A percentile compares a stretch with the other conserved stretches of the same genome.
Conservation (phyloP, 2,797 vertebrate species). For the Amphiprion clarkii region DNA sequence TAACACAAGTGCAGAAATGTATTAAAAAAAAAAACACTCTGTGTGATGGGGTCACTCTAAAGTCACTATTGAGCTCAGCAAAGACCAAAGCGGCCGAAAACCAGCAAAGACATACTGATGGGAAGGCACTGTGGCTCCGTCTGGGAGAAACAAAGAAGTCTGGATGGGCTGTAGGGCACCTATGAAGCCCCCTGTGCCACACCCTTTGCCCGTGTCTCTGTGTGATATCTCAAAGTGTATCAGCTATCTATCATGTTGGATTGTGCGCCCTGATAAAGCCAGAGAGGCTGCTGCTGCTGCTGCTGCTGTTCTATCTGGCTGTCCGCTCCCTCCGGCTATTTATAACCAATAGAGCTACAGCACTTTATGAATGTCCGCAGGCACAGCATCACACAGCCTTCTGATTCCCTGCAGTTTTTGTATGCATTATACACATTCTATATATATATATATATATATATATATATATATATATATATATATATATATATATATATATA, state of each 20-base stretch:
- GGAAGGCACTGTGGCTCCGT: no score
- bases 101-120: not conserved
- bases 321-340: slow-evolving; percentile 78
- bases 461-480: not conserved
- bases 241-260: slow-evolving; percentile 66
- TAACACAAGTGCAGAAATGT: not conserved
- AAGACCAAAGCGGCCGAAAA: not conserved
- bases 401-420: slow-evolving; percentile 37
- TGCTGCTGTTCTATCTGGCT: slow-evolving; percentile 61
- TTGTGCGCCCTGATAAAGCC: slow-evolving; percentile 57
- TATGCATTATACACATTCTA: not conserved
- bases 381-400: slow-evolving; percentile 67
- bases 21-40: slow-evolving; percentile 19
- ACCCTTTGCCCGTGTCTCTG: slow-evolving; percentile 58
- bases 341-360: slow-evolving; percentile 78
- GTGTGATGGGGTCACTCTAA: slow-evolving; percentile 29
- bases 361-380: slow-evolving; percentile 81
- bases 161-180: slow-evolving; percentile 9
- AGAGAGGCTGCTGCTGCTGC: slow-evolving; percentile 46
- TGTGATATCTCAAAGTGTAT: slow-evolving; percentile 64
- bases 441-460: not conserved
- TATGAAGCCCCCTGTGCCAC: slow-evolving; percentile 53
- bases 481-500: not conserved
- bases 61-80: slow-evolving; percentile 19
- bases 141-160: not conserved